Base-by-base conservation (phyloP, 2,888 invertebrate species). In the Creontiades dilutus region DNA sequence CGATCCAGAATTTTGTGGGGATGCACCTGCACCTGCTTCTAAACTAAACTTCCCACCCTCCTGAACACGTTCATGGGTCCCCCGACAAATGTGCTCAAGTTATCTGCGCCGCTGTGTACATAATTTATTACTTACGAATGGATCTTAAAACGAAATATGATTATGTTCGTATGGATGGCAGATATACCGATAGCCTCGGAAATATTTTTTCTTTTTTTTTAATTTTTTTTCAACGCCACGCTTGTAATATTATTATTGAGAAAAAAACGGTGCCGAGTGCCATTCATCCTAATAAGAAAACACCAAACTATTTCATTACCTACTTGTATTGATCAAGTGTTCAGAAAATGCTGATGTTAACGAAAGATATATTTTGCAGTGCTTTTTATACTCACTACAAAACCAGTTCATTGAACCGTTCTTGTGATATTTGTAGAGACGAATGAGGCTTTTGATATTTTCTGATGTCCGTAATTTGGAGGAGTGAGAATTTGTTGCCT, bases 361-460 rank as follows among this genome's bases (percentile, higher is more conserved):
- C 27, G 23, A 11, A 68, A 68, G 82, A 37, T 82, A 52, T 89
- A 88, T 88, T 52, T 78, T 88, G 88, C 80, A 86, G 76, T 86
- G 75, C 75, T 76, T 75, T n/a, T 12, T 28, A 46, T 86, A 76
- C 84, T 89, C 84, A 89, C 82, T 84, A 76, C 84, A 75, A 89
- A 84, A 84, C 84, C 84, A 55, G 75, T 89, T 84, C 52, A 52
- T 61, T 89, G 76, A 89, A 82, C 82, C 82, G 82, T 84, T 89
- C 89, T 76, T 82, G 75, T 90, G 80, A 80, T 90, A 90, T 86
- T 57, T 78, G 23, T 23, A 9, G 23, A 68, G 23, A 23, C 23
- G 68, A 19, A 68, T 23, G 68, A 68, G 68, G 23, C 68, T 68
- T 52, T 52, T 16, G 4, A 19, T 68, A 23, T 68, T 68, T 68